phyloP scores from a whole-genome alignment of 35 echinoderm and acorn worm genomes.

The Eucidaris tribuloides region DNA sequence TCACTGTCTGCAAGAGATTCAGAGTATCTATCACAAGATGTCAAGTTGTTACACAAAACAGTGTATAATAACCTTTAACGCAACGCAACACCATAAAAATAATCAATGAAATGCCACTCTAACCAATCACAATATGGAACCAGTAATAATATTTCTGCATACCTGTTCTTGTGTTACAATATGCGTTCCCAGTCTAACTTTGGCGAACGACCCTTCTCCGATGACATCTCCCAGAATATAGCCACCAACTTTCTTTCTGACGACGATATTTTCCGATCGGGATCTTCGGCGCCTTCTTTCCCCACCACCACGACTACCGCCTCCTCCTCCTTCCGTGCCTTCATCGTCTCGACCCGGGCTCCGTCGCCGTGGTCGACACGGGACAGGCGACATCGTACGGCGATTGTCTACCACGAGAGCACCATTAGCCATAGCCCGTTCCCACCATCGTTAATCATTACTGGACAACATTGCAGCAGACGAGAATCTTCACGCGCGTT shows the following conservation, averaged over 20 bases:
- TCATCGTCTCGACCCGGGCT: not conserved
- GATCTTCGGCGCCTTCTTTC: not conserved
- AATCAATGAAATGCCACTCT: no score
- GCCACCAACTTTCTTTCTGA: conserved; percentile 79
- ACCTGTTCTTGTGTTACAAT: conserved; percentile 86
- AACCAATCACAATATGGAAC: no score
- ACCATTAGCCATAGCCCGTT: not conserved
- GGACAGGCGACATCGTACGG: not conserved
- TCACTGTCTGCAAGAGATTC: no score
- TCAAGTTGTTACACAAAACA: no score
- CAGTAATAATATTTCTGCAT: no score
- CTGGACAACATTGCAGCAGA: no score
- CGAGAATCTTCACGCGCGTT: no score
- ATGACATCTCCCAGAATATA: conserved; percentile 80
- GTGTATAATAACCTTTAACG: no score
- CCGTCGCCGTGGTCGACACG: not conserved
- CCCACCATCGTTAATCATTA: not conserved
- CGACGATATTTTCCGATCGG: not conserved
- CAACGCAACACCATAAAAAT: no score
- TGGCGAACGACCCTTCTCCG: conserved; percentile 85
- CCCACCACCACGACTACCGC: not conserved
- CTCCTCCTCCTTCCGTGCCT: not conserved
- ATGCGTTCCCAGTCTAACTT: conserved; percentile 81
- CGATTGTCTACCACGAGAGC: not conserved
- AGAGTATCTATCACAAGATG: no score